Base-by-base conservation (phyloP, 2,888 invertebrate species). In the Atherix ibis region DNA sequence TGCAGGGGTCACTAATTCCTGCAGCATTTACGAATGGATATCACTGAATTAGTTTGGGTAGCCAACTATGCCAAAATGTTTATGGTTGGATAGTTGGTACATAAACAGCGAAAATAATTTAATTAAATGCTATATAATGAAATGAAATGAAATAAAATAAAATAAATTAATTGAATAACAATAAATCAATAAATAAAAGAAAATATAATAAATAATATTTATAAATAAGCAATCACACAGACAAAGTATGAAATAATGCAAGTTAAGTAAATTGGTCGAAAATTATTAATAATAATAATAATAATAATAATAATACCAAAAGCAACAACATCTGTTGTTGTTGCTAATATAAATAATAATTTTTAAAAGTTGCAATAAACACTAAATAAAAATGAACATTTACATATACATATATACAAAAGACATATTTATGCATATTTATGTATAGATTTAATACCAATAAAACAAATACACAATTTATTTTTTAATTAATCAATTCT, bases 11-110 rank as follows among this genome's bases (percentile, higher is more conserved):
- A 63, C 73, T 92, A 73, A 91, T 92, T 76, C 91, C 91, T 69
- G 88, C 91, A 71, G 89, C 89, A 70, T 92, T 91, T 72, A 91
- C 91, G 74, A 92, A 92, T 74, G 92, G 92, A 71, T 91, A 89
- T 75, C 89, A 91, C 78, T 84, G 81, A 83, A 69, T 69, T 71
- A 64, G 64, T 37, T 14, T 37, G 26, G 35, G 15, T 30, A 22
- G 24, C 30, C 29, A 39, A 27, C 49, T 53, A 54, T 49, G 50
- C 52, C 33, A 34, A 24, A 31, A 37, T 36, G 27, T 18, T 29
- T 34, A 36, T 37, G 40, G 38, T 39, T 39, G 33, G 38, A 59
- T 58, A 50, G 46, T 54, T 51, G 54, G 52, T 49, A 39, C 40
- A 41, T 39, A 42, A 43, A 41, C 41, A 44, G 41, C 40, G 41